These are phyloP conservation scores for Drosophila falleni DNA, from an alignment of 2,888 invertebrate species.

Conservation along the genomic window DNA sequence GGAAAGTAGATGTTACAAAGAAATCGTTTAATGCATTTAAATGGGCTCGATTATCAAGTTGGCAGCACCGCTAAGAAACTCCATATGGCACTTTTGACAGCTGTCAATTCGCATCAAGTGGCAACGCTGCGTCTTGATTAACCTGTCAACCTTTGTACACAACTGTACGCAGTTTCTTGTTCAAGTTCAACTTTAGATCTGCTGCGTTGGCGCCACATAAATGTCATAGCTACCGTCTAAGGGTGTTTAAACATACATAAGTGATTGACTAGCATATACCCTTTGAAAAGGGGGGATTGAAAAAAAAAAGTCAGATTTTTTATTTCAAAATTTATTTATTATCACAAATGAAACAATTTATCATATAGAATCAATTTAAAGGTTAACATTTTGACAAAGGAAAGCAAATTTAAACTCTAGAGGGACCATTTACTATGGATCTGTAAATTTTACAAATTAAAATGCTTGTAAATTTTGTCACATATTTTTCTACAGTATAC, in stretches of 20 bases:
- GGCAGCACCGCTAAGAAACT: slow-evolving; percentile 40
- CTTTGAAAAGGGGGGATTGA: not conserved
- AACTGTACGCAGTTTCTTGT: slow-evolving; percentile 8
- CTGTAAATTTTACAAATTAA: no score
- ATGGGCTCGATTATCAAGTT: slow-evolving; percentile 69
- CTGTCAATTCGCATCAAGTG: slow-evolving; percentile 58
- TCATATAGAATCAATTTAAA: not conserved
- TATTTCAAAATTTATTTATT: no score
- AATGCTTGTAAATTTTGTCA: no score
- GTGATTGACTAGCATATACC: slow-evolving; percentile 4
- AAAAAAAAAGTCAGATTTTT: no score
- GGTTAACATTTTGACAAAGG: no score
- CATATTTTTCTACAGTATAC: no score
- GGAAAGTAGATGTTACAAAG: slow-evolving; percentile 20
- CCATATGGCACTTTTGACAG: slow-evolving; percentile 57
- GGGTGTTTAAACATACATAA: not conserved
- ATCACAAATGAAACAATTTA: not conserved
- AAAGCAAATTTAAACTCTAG: no score
- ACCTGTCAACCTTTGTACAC: slow-evolving; percentile 18
- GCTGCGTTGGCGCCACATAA: slow-evolving; percentile 6
- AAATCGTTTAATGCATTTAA: slow-evolving; percentile 69
- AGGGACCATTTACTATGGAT: no score
- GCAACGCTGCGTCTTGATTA: slow-evolving; percentile 31
- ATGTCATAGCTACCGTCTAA: not conserved
- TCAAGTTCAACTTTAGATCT: slow-evolving; percentile 15